A percentile compares a stretch with the other conserved stretches of the same genome.
Conservation (phyloP, 2,888 invertebrate genomes). For the Agrotis segetum region DNA sequence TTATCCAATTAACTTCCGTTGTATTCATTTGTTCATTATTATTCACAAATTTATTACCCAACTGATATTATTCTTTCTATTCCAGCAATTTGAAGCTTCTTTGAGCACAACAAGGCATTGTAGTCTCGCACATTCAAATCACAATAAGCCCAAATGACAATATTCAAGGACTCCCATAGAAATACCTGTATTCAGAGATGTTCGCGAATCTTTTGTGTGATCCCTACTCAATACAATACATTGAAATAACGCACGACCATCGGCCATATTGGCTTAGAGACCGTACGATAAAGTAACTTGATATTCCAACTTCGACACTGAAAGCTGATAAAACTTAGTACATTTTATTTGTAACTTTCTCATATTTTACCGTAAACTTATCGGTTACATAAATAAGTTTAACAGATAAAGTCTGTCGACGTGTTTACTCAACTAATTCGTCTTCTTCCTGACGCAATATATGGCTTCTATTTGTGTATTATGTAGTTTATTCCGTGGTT, state of each 20-base stretch:
- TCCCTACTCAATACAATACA: conserved; percentile 46
- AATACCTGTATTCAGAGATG: conserved; percentile 71
- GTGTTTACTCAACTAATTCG: conserved; percentile 73
- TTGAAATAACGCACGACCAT: conserved; percentile 13
- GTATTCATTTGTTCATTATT: not conserved
- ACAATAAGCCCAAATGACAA: conserved; percentile 71
- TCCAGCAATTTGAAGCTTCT: conserved; percentile 63
- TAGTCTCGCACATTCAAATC: conserved; percentile 65
- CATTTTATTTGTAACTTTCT: conserved; percentile 66
- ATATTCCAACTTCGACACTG: conserved; percentile 56
- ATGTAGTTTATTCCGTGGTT: conserved; percentile 34
- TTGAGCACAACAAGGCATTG: conserved; percentile 65
- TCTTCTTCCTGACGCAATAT: conserved; percentile 66
- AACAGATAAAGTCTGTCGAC: conserved; percentile 72
- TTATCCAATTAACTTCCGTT: not conserved
- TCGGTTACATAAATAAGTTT: conserved; percentile 74
- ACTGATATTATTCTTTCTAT: conserved; percentile 36
- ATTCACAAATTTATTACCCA: not conserved
- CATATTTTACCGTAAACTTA: conserved; percentile 69
- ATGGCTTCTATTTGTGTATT: conserved; percentile 59
- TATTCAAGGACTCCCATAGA: conserved; percentile 75
- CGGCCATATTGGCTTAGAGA: not conserved
- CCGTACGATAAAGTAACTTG: conserved; percentile 50
- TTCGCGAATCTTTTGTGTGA: conserved; percentile 72
- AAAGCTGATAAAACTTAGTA: conserved; percentile 58